Evolutionary conservation across 2,888 invertebrate species (phyloP), one percentile per base, ranked within the genome.

Genomic region (Odontothrips loti): DNA sequence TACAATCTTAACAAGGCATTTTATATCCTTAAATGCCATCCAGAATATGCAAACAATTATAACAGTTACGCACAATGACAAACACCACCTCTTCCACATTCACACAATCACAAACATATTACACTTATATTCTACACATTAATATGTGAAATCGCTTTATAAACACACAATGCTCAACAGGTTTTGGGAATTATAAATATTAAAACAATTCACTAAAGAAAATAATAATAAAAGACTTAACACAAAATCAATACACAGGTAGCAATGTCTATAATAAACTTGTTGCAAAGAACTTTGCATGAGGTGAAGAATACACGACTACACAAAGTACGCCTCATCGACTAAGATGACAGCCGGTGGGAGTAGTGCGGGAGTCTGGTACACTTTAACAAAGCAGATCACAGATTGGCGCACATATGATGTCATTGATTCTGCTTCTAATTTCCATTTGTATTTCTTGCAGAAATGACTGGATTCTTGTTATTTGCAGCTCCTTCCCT

Each of bases 391-490:
- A 23, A 75, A 75, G 68, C 68, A 75, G 27, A 75, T 75, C 68
- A 75, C 68, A 75, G 68, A 75, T 75, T 75, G 68, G 68, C 68
- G 68, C 68, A 75, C 68, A 75, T 27, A 27, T 27, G 68, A 12
- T 75, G 58, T 79, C 47, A 48, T 23, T n/a, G 48, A 23, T 48
- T 80, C 34, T 80, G 51, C 48, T 20, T 63, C 68, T 79, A 80
- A 85, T 90, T 90, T 83, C 90, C 89, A 85, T 90, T 90, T 83
- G 90, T 89, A 82, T 89, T 88, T 83, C 86, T 86, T 81, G 88
- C 85, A 80, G 89, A 87, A 83, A 90, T 89, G 83, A 89, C 88
- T 82, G 88, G 88, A 83, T 87, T 86, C 84, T 87, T 87, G 84
- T 88, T 88, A 84, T 87, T 87, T 81, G 81, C 81, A 15, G 79